phyloP scores from a whole-genome alignment of 2,888 invertebrate species.

The Megastigmus dorsalis region DNA sequence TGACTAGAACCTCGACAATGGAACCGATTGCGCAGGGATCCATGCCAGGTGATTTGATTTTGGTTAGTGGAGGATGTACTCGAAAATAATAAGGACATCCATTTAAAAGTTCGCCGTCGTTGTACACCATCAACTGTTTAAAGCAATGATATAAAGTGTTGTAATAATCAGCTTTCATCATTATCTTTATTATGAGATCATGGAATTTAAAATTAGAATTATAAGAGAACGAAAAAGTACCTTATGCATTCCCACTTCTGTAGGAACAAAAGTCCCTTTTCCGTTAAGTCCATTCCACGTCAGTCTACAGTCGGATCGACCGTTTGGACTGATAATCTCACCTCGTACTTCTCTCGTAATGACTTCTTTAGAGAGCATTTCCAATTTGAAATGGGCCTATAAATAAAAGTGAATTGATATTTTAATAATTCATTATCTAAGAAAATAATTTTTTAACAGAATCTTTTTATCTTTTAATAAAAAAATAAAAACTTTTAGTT shows the following conservation, averaged over 20 bases:
- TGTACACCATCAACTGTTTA: slow-evolving; percentile 77
- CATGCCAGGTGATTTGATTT: slow-evolving; percentile 93
- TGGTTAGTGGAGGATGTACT: slow-evolving; percentile 89
- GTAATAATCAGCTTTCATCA: neutral
- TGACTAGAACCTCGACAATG: slow-evolving; percentile 94
- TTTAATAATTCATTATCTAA: neutral
- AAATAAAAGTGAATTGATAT: slow-evolving; percentile 8
- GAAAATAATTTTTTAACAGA: neutral
- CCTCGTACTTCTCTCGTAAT: slow-evolving; percentile 84
- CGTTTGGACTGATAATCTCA: slow-evolving; percentile 86
- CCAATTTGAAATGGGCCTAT: slow-evolving; percentile 87
- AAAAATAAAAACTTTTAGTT: neutral
- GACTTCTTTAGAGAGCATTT: slow-evolving; percentile 82
- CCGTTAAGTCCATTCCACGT: slow-evolving; percentile 76
- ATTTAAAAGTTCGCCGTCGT: slow-evolving; percentile 78
- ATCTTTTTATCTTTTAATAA: neutral
- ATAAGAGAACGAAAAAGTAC: slow-evolving; percentile 66
- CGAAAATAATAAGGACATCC: slow-evolving; percentile 86
- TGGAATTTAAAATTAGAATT: too few relatives aligned
- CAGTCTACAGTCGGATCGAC: slow-evolving; percentile 77
- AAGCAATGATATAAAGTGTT: slow-evolving; percentile 44
- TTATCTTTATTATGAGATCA: too few relatives aligned
- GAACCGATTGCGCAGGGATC: slow-evolving; percentile 96
- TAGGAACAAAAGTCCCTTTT: slow-evolving; percentile 89
- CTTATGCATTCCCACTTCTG: slow-evolving; percentile 95